Base-by-base conservation (phyloP, 2,888 invertebrate genomes). In the Dicycla oo region DNA sequence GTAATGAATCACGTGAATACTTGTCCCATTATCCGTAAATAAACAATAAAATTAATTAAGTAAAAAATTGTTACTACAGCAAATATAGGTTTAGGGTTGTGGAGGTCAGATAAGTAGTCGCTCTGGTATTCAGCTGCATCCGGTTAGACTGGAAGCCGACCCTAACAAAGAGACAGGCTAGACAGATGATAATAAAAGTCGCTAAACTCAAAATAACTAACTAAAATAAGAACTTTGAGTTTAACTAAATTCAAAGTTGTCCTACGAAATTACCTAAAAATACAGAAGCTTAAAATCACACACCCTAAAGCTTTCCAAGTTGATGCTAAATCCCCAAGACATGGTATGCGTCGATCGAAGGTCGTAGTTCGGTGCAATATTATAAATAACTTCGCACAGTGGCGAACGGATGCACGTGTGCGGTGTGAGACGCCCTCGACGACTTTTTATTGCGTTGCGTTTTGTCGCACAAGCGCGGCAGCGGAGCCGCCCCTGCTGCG, bases 381-480 rank as follows among this genome's bases (percentile, higher is more conserved):
- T 92, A 88, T 91, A 95, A 95, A 94, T 95, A 95, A 91, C 93
- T 94, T 94, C 85, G 93, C 94, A 92, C 91, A 91, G 92, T 88
- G 88, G 90, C 91, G 87, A 89, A 91, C 95, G 95, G 95, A 95
- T 95, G 95, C 95, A 96, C 95, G 95, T 96, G 95, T 93, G 93
- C 91, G 93, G 95, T 96, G 95, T 93, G 93, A 91, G 93, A 92
- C 93, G 90, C 90, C 88, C 89, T 86, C 88, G 85, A 87, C 82
- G 88, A 88, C 89, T 94, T 95, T 94, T 95, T 95, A 91, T 94
- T 93, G 91, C 91, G 86, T 81, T 88, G 87, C 86, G 87, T 84
- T 88, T 84, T 85, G 84, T 86, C 82, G 81, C 79, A 83, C 78
- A 65, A 80, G 49, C 61, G 71, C 47, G 34, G 40, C 63, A 79